Evolutionary conservation across 2,113 vertebrate species (phyloP).

Genomic region (Python bivittatus): DNA sequence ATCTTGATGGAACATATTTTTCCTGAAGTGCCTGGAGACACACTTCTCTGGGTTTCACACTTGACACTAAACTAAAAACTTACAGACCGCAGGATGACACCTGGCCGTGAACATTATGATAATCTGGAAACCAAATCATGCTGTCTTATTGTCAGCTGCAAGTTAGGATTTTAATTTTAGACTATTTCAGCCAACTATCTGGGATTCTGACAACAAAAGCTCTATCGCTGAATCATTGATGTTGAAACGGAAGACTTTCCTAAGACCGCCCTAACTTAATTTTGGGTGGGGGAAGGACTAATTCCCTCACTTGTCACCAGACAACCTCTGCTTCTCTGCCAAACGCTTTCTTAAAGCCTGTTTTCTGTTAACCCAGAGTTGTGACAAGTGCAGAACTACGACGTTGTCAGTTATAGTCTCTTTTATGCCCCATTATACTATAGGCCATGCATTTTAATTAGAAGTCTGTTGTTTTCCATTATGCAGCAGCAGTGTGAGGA

Average conservation of each 20-base stretch:
- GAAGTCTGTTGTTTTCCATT: constrained; percentile 57
- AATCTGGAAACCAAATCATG: neutral
- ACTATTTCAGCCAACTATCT: neutral
- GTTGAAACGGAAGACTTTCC: neutral
- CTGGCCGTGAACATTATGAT: neutral
- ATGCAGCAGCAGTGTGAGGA: constrained; percentile 58
- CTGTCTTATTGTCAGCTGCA: neutral
- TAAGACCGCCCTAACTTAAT: neutral
- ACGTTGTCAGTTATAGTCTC: constrained; percentile 48
- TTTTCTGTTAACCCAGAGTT: constrained; percentile 6
- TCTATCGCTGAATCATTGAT: neutral
- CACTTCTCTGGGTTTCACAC: neutral
- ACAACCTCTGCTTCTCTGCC: neutral
- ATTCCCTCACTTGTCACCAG: neutral
- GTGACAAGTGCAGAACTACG: constrained; percentile 43
- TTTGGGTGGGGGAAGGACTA: neutral
- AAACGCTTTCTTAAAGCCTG: neutral
- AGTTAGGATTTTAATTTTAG: neutral
- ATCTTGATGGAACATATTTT: neutral
- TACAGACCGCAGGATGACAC: neutral
- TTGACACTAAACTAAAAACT: neutral
- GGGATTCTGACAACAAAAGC: neutral
- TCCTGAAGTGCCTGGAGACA: neutral
- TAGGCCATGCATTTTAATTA: constrained; percentile 56
- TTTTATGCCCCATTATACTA: constrained; percentile 46